Base-by-base conservation (phyloP, 2,888 invertebrate genomes). In the Meandrusa payeni region DNA sequence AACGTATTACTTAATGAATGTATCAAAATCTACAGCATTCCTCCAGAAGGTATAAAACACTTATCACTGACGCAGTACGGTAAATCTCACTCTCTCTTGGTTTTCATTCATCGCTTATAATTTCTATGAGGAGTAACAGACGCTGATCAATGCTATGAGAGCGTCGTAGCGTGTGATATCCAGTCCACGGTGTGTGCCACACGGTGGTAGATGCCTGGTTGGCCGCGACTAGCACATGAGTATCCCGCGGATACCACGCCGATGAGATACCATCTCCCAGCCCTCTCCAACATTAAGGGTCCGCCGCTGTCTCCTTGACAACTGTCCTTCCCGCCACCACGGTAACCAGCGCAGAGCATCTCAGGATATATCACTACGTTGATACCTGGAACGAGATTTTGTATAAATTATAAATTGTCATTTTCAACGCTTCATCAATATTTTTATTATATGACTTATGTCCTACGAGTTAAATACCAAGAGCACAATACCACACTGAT, bases 281-380 rank as follows among this genome's bases (percentile, higher is more conserved):
- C 90, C 57, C 93, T 91, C 69, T 97, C 96, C 51, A 97, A 81
- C 96, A 97, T 97, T 38, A 97, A 77, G 0, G 97, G 97, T 0
- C 97, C 97, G 0, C 97, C 97, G 27, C 94, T 94, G 78, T 95
- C 95, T 0, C 95, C 95, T 87, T 95, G 90, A 49, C 88, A 88
- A 53, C 92, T 92, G 76, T 95, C 95, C 60, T 94, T 93, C 17
- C 96, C 96, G 0, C 97, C 97, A 13, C 93, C 93, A 37, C 95
- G 91, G 74, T 97, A 96, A 1, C 97, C 97, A 0, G 97, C 97
- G 70, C 97, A 97, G 76, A 97, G 92, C 97, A 97, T 97, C 78
- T 97, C 97, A 27, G 96, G 96, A 76, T 97, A 96, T 64, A 97
- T 97, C 7, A 96, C 94, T 24, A 95, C 95, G 69, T 94, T 94